Conservation (phyloP, 1,140 invertebrate genomes). For the Cephus cinctus region DNA sequence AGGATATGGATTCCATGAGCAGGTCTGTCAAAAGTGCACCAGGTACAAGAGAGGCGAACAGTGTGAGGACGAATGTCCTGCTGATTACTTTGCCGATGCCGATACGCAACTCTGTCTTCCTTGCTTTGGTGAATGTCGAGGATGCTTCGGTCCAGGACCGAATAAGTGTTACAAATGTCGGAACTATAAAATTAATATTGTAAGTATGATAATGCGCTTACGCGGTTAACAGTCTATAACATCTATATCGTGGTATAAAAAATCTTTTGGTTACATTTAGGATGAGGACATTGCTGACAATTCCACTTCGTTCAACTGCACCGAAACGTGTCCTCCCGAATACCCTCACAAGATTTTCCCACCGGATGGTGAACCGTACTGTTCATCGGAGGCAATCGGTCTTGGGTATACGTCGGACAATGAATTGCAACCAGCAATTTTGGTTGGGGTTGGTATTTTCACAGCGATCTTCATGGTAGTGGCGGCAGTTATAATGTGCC, state of each 20-base stretch:
- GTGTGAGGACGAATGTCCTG: constrained; percentile 87
- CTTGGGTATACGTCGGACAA: constrained; percentile 57
- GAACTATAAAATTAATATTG: constrained; percentile 79
- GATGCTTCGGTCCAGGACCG: constrained; percentile 76
- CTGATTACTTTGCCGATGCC: constrained; percentile 80
- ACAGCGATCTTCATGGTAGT: constrained; percentile 66
- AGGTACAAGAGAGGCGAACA: constrained; percentile 84
- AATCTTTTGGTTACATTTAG: constrained; percentile 44
- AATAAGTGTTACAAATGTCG: constrained; percentile 81
- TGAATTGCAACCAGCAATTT: constrained; percentile 66
- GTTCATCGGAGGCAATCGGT: constrained; percentile 65
- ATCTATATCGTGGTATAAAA: neutral
- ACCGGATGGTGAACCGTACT: constrained; percentile 75
- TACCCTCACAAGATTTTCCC: constrained; percentile 77
- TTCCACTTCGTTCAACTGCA: constrained; percentile 80
- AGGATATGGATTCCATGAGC: constrained; percentile 82
- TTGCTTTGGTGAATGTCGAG: constrained; percentile 79
- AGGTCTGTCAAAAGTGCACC: constrained; percentile 81
- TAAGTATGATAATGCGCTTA: constrained; percentile 32
- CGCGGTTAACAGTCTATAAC: neutral
- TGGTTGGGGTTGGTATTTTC: constrained; percentile 64
- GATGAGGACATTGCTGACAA: constrained; percentile 60
- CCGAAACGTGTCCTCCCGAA: constrained; percentile 76
- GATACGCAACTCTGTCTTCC: constrained; percentile 71
- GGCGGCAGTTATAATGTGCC: constrained; percentile 64